Conservation (phyloP, 2,888 invertebrate genomes). For the Agrochola lota region DNA sequence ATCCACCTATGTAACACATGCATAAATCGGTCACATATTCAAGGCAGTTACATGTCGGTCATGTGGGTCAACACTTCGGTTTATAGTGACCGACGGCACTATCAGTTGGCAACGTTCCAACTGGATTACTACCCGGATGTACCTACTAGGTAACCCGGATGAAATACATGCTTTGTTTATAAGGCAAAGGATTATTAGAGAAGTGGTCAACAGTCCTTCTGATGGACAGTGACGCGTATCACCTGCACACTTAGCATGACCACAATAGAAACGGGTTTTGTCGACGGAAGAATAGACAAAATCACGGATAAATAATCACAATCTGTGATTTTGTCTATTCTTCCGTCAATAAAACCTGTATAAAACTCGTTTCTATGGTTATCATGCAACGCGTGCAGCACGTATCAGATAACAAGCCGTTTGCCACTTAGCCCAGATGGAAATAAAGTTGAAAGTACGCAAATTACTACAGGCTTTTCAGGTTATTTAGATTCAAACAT, state of each 20-base stretch:
- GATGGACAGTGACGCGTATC: neutral
- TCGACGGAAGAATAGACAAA: too few species aligned
- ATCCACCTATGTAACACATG: neutral
- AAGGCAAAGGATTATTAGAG: neutral
- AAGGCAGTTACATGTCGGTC: constrained; percentile 14
- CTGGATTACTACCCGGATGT: constrained; percentile 35
- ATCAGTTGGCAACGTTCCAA: constrained; percentile 61
- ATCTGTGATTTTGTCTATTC: too few species aligned
- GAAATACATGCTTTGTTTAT: constrained; percentile 5
- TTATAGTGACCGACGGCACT: constrained; percentile 39
- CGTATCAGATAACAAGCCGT: neutral
- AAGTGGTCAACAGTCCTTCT: neutral
- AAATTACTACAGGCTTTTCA: neutral
- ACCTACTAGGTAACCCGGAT: constrained; percentile 19
- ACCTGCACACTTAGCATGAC: too few species aligned
- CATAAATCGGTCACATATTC: constrained; percentile 5
- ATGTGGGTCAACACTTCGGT: constrained; percentile 50
- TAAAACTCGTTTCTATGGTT: too few species aligned
- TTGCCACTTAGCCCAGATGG: neutral
- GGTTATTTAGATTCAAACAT: neutral
- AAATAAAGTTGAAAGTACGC: neutral
- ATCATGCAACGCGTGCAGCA: too few species aligned
- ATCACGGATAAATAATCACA: too few species aligned
- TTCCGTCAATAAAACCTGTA: too few species aligned
- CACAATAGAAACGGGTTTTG: too few species aligned